Evolutionary conservation across 37 sponge, comb jelly and placozoan genomes (phyloP).

Genomic region (Mnemiopsis leidyi): DNA sequence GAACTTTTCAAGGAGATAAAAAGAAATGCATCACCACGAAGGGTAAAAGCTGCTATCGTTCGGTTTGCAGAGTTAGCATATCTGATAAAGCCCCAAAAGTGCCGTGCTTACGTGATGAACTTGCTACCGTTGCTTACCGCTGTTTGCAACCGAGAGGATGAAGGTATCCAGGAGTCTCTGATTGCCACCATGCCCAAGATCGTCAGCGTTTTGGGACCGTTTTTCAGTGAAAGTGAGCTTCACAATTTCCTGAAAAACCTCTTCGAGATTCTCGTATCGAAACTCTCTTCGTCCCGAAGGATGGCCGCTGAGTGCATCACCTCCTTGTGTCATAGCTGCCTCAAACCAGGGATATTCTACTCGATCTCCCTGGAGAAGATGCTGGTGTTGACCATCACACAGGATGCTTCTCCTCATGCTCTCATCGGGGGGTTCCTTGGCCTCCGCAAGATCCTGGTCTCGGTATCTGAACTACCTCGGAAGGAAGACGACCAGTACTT

Average conservation of each 20-base stretch:
- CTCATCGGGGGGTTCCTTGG: conserved; percentile 61
- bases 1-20: conserved; percentile 65
- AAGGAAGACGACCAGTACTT: conserved; percentile 40
- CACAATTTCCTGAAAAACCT: conserved; percentile 7
- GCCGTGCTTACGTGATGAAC: conserved; percentile 44
- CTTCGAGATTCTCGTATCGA: conserved; percentile 42
- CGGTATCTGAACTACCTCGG: conserved; percentile 14
- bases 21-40: conserved; percentile 24
- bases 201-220: conserved; percentile 29
- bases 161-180: conserved; percentile 53
- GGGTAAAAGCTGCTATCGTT: conserved; percentile 57
- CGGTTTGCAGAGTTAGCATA: conserved; percentile 51
- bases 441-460: conserved; percentile 46
- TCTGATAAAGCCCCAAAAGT: conserved; percentile 54
- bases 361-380: conserved; percentile 36
- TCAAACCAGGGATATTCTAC: conserved; percentile 63
- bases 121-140: conserved; percentile 20
- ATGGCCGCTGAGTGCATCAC: conserved; percentile 64
- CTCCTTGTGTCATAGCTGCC: conserved; percentile 32
- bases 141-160: conserved; percentile 37
- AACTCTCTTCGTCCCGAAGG: conserved; percentile 2
- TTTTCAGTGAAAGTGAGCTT: conserved; percentile 55
- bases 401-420: not conserved
- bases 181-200: conserved; percentile 20
- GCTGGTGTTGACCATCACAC: conserved; percentile 19